Base-by-base conservation (phyloP, 1,140 invertebrate genomes). In the Mesaphorura yosii region DNA sequence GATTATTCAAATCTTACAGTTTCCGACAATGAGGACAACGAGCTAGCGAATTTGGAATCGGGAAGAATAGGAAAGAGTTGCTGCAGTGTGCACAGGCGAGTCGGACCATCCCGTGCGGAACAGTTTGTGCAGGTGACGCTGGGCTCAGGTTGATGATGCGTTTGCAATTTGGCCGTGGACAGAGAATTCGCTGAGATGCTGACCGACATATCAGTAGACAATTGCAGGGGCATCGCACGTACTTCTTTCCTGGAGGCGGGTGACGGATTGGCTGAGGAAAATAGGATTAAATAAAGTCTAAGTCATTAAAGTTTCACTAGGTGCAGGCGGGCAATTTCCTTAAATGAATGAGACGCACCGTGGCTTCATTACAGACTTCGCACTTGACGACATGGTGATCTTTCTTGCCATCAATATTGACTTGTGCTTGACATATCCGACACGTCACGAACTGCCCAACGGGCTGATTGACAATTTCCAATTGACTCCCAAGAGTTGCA, bases 151-250 rank as follows among this genome's bases (percentile, higher is more conserved):
- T 95, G 55, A 98, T 96, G 55, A 97, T 94, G 63, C 91, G 78
- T 73, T 93, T 94, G 71, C 92, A 96, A 72, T 95, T 89, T 58
- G 83, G 82, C 65, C 94, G 78, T 20, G 95, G 95, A 72, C 95
- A 98, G 53, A 93, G 91, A 65, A 98, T 98, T 56, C 91, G 79
- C 69, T 90, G 87, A 29, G 92, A 94, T 26, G 86, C 87, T 60
- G 85, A 90, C 72, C 96, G 94, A 74, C 95, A 98, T 64, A 98
- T 96, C 40, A 98, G 75, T 57, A 98, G 75, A 73, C 94, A 98
- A 69, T 98, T 96, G 76, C 95, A 98, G 12, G 93, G 92, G 70
- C 95, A 98, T 44, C 95, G 78, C n/a, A 98, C 92, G 74, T 98
- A 98, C 69, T 97, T 97, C 68, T 97, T 97, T 12, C 94, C 94